phyloP scores from a whole-genome alignment of 1,140 invertebrate genomes.

The Cydia splendana region DNA sequence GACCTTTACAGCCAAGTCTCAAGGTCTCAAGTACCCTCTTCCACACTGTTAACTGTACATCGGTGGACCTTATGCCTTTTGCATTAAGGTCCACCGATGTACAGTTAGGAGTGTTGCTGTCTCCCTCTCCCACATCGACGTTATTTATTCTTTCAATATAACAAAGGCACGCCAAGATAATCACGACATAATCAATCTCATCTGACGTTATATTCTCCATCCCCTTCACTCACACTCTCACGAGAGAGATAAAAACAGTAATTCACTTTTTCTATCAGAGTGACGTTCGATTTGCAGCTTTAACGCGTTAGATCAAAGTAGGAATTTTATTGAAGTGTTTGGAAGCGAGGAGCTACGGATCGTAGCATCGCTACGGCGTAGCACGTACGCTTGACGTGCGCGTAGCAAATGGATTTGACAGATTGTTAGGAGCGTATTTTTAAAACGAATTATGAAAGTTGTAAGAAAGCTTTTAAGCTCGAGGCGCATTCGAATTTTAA shows the following conservation, averaged over 20 bases:
- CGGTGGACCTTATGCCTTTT: too few species aligned
- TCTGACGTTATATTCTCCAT: neutral
- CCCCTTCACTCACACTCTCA: neutral
- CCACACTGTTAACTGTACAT: too few species aligned
- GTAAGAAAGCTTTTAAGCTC: too few species aligned
- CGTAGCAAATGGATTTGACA: constrained; percentile 8
- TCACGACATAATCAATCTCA: neutral
- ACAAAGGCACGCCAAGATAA: neutral
- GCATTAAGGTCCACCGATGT: too few species aligned
- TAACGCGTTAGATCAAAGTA: neutral
- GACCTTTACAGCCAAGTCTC: too few species aligned
- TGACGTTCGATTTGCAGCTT: neutral
- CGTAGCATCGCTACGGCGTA: neutral
- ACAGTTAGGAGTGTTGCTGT: too few species aligned
- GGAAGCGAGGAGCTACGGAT: neutral
- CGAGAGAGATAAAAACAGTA: neutral
- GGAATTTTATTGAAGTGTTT: neutral
- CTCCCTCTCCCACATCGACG: neutral
- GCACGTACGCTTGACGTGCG: constrained; percentile 1
- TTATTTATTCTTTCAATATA: neutral
- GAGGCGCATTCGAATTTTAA: too few species aligned
- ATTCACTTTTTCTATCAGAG: neutral
- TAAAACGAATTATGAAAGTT: neutral
- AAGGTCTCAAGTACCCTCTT: too few species aligned
- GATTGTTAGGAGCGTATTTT: neutral